Conservation (phyloP, 2,888 invertebrate species). For the Oxytorus armatus region DNA sequence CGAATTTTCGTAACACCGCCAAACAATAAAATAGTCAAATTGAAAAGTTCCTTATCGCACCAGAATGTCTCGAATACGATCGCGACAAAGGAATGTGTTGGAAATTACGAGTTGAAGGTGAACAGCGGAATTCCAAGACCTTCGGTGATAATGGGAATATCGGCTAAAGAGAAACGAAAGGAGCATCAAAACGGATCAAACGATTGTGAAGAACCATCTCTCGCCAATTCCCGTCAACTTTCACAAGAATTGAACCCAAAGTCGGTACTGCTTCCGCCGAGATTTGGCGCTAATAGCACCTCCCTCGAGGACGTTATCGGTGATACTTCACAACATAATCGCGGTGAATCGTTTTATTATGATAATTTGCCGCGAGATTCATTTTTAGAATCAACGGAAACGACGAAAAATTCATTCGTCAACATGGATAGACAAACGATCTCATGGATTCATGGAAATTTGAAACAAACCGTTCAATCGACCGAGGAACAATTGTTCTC, state of each 20-base stretch:
- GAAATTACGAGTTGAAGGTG: background rate
- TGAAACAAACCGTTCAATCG: conserved; percentile 32
- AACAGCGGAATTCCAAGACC: conserved; percentile 32
- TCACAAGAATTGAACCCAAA: conserved; percentile 2
- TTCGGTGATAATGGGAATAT: conserved; percentile 46
- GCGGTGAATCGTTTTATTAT: background rate
- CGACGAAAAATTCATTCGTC: background rate
- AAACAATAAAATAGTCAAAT: background rate
- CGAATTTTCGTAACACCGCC: background rate
- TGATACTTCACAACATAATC: background rate
- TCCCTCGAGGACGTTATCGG: conserved; percentile 30
- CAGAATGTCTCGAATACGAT: background rate
- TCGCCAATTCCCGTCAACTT: background rate
- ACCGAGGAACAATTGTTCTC: conserved; percentile 48
- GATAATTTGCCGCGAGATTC: conserved; percentile 36
- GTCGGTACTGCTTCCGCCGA: background rate
- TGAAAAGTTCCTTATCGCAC: background rate
- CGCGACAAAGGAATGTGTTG: background rate
- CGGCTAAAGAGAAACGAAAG: background rate
- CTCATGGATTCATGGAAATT: conserved; percentile 35
- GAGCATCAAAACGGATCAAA: conserved; percentile 13
- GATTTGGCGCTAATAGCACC: background rate
- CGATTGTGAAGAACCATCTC: background rate
- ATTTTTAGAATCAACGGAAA: background rate
- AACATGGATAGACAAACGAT: conserved; percentile 20